phyloP scores from a whole-genome alignment of 2,113 vertebrate genomes.

The Anseranas semipalmata region DNA sequence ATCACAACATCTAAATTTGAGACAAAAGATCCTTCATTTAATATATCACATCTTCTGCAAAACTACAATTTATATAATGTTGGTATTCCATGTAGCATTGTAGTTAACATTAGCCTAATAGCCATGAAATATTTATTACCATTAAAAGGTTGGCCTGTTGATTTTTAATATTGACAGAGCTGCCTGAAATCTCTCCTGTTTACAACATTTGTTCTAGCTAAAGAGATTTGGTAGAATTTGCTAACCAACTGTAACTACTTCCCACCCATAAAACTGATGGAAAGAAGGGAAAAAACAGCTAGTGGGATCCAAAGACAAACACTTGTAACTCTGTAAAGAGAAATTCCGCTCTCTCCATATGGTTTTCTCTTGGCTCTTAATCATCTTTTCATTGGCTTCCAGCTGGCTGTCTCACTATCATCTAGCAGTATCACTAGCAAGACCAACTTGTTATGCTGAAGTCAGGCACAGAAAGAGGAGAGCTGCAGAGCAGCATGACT shows the following conservation, averaged over 20 bases:
- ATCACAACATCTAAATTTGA: not conserved
- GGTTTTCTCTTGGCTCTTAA: slow-evolving; percentile 67
- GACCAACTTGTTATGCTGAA: slow-evolving; percentile 50
- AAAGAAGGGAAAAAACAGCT: slow-evolving; percentile 29
- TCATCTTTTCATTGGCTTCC: slow-evolving; percentile 60
- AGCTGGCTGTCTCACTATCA: slow-evolving; percentile 66
- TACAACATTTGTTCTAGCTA: slow-evolving; percentile 59
- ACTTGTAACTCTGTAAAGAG: slow-evolving; percentile 56
- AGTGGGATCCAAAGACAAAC: slow-evolving; percentile 61
- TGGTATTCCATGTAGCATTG: not conserved
- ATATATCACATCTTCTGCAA: not conserved
- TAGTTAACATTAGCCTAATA: not conserved
- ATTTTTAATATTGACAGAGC: slow-evolving; percentile 36
- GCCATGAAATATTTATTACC: not conserved
- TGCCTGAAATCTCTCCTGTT: slow-evolving; percentile 30
- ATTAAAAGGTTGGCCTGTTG: slow-evolving; percentile 38
- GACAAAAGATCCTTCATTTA: not conserved
- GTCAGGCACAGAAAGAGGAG: slow-evolving; percentile 14
- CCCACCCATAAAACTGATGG: slow-evolving; percentile 41
- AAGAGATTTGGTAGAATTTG: slow-evolving; percentile 36
- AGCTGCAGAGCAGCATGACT: not conserved
- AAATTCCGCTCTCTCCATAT: slow-evolving; percentile 66
- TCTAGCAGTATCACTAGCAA: slow-evolving; percentile 39
- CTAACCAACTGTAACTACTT: slow-evolving; percentile 52
- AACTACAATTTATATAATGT: not conserved